phyloP scores from a whole-genome alignment of 2,888 invertebrate genomes.

The Cryptocephalus moraei region DNA sequence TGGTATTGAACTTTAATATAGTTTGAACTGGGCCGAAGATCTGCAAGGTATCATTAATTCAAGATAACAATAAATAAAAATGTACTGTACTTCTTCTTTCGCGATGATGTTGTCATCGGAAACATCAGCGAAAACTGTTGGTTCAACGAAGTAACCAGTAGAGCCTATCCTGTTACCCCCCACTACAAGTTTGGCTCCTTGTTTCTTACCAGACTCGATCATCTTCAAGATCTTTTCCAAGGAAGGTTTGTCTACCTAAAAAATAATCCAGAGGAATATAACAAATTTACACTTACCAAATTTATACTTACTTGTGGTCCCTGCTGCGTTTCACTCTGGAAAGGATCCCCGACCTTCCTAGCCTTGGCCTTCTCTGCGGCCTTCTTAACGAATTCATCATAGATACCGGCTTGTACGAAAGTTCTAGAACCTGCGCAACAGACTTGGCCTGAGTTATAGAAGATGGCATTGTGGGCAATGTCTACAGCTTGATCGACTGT shows the following conservation, averaged over 20 bases:
- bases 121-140: conserved; percentile 72
- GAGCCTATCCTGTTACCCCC: conserved; percentile 63
- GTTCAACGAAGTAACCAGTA: conserved; percentile 65
- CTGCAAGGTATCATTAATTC: conserved; percentile 35
- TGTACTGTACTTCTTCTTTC: conserved; percentile 56
- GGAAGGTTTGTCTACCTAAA: conserved; percentile 60
- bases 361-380: conserved; percentile 58
- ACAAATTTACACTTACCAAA: not conserved
- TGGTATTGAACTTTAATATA: conserved; percentile 68
- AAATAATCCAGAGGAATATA: conserved; percentile 1
- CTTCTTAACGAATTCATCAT: conserved; percentile 73
- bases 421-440: conserved; percentile 84
- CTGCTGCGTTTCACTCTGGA: conserved; percentile 53
- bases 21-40: conserved; percentile 88
- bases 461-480: conserved; percentile 55
- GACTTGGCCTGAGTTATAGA: conserved; percentile 68
- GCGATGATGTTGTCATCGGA: conserved; percentile 68
- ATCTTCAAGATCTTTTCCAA: conserved; percentile 64
- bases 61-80: not conserved
- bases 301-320: conserved; percentile 58
- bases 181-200: conserved; percentile 67
- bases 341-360: conserved; percentile 75
- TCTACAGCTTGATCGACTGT: conserved; percentile 52
- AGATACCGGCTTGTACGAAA: conserved; percentile 78
- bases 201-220: conserved; percentile 65